phyloP scores from a whole-genome alignment of 2,888 invertebrate species.

The Apodemia zela region DNA sequence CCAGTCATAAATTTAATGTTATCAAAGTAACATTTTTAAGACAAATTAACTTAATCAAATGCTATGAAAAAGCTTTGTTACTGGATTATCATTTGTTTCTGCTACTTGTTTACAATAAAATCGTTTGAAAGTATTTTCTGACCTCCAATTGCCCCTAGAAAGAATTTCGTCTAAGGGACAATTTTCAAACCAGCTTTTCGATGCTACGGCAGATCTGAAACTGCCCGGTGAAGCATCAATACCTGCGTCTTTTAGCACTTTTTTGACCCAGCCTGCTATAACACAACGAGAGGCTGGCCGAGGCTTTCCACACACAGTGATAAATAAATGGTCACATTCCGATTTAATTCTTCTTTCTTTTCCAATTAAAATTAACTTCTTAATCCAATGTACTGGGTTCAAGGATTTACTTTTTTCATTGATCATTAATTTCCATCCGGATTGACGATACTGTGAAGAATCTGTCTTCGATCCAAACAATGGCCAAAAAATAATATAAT shows the following conservation, averaged over 20 bases:
- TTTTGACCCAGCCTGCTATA: slow-evolving; percentile 31
- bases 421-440: slow-evolving; percentile 26
- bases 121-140: slow-evolving; percentile 27
- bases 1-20: too few species aligned
- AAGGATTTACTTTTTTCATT: slow-evolving; percentile 20
- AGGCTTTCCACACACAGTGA: slow-evolving; percentile 17
- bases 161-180: slow-evolving; percentile 29
- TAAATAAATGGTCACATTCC: slow-evolving; percentile 18
- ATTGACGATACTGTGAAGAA: slow-evolving; percentile 27
- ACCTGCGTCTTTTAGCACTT: slow-evolving; percentile 29
- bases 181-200: slow-evolving; percentile 30
- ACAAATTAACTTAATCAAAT: too few species aligned
- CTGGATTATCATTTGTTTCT: too few species aligned
- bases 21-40: too few species aligned
- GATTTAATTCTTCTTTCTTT: background rate
- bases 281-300: slow-evolving; percentile 25
- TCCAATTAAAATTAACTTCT: slow-evolving; percentile 6
- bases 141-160: slow-evolving; percentile 28
- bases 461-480: slow-evolving; percentile 31
- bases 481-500: slow-evolving; percentile 21
- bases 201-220: slow-evolving; percentile 31
- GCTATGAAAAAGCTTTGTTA: too few species aligned
- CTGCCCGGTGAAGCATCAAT: slow-evolving; percentile 28
- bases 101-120: slow-evolving; percentile 21
- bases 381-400: slow-evolving; percentile 26